Evolutionary conservation across 2,113 vertebrate species (phyloP).

Genomic region (Todiramphus chloris): DNA sequence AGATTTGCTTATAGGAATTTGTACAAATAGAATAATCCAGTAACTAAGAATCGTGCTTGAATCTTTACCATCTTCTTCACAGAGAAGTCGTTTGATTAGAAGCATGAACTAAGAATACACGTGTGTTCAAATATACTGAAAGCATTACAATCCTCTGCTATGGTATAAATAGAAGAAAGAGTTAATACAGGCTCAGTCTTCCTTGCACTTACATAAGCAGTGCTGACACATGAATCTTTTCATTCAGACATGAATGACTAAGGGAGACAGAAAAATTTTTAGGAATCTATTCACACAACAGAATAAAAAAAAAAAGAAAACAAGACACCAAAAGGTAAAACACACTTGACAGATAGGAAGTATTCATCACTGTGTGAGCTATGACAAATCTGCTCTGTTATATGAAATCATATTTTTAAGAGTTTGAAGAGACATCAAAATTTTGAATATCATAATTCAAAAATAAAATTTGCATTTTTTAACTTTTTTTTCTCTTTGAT

Average conservation of each 20-base stretch:
- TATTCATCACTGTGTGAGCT: not conserved
- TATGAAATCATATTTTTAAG: not conserved
- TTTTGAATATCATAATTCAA: not conserved
- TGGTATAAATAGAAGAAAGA: not conserved
- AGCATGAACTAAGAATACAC: not conserved
- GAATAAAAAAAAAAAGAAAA: not conserved
- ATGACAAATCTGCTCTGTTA: not conserved
- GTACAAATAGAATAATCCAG: not conserved
- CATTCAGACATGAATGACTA: not conserved
- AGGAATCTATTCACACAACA: not conserved
- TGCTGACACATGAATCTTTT: not conserved
- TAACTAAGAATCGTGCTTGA: not conserved
- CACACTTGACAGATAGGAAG: not conserved
- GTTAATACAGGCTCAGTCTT: not conserved
- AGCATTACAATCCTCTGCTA: not conserved
- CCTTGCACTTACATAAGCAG: not conserved
- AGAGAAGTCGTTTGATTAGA: not conserved
- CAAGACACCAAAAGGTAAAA: not conserved
- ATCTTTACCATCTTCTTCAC: not conserved
- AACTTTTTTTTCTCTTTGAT: not conserved
- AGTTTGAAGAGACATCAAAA: not conserved
- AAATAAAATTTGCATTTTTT: not conserved
- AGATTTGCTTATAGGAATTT: not conserved
- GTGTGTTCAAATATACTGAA: not conserved
- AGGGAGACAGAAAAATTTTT: not conserved